Evolutionary conservation across 2,113 vertebrate species (phyloP).

Genomic region (Misgurnus anguillicaudatus): DNA sequence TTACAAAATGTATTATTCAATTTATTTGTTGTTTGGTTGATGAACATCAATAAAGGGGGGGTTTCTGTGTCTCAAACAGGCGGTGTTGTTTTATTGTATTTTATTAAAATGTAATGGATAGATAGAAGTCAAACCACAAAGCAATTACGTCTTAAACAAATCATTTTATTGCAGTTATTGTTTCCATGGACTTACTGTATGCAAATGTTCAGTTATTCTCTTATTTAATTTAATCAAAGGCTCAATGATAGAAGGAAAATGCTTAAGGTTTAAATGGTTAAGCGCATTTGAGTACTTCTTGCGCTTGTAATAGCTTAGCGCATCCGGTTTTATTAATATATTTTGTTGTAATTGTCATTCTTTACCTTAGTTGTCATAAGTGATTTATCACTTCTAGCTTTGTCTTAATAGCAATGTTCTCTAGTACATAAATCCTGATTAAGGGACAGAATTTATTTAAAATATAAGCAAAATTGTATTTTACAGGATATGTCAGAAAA

Average conservation of each 20-base stretch:
- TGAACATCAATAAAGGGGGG: constrained; percentile 60
- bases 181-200: constrained; percentile 64
- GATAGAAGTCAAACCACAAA: constrained; percentile 61
- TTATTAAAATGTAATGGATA: constrained; percentile 62
- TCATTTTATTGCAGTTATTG: constrained; percentile 60
- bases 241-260: constrained; percentile 44
- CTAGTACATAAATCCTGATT: constrained; percentile 18
- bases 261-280: constrained; percentile 47
- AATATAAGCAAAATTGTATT: too few relatives aligned
- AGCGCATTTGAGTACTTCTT: neutral
- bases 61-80: constrained; percentile 49
- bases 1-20: constrained; percentile 58
- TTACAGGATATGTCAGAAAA: too few relatives aligned
- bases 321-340: neutral
- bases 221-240: constrained; percentile 42
- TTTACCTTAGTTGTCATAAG: constrained; percentile 23
- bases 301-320: neutral
- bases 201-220: constrained; percentile 59
- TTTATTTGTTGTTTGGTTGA: constrained; percentile 49
- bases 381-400: constrained; percentile 32
- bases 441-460: neutral
- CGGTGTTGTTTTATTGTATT: constrained; percentile 59
- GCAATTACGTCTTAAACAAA: constrained; percentile 54
- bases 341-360: neutral
- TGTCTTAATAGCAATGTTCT: constrained; percentile 15